phyloP scores from a whole-genome alignment of 2,888 invertebrate genomes.

The Serripes groenlandicus region DNA sequence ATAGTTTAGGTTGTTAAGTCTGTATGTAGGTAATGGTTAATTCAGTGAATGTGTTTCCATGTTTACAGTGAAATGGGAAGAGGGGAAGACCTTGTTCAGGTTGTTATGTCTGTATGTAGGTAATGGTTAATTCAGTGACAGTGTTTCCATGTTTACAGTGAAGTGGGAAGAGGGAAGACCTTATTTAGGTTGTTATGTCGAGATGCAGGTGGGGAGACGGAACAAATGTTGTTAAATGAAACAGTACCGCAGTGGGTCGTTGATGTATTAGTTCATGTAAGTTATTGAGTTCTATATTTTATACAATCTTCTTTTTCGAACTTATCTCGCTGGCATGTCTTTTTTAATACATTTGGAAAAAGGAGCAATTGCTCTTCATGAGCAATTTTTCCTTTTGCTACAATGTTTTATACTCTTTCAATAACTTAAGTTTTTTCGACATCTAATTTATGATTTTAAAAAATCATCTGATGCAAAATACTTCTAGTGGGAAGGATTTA shows the following conservation, averaged over 20 bases:
- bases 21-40: no score
- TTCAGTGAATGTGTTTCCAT: no score
- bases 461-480: no score
- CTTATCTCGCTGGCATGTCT: not conserved
- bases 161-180: slow-evolving; percentile 92
- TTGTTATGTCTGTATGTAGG: no score
- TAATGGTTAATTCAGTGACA: no score
- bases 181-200: slow-evolving; percentile 95
- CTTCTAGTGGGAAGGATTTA: no score
- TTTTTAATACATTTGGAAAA: not conserved
- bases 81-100: no score
- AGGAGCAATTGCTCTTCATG: not conserved
- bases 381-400: not conserved
- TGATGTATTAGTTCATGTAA: slow-evolving; percentile 96
- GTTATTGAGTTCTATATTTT: slow-evolving; percentile 50
- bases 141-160: slow-evolving; percentile 90
- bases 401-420: not conserved
- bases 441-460: no score
- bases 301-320: not conserved
- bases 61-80: no score
- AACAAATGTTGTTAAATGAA: slow-evolving; percentile 95
- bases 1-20: no score
- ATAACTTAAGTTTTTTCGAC: no score
- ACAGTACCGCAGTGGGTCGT: slow-evolving; percentile 98
- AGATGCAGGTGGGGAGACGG: slow-evolving; percentile 97